Conservation (phyloP, 2,113 vertebrate genomes). For the Archocentrus centrarchus region DNA sequence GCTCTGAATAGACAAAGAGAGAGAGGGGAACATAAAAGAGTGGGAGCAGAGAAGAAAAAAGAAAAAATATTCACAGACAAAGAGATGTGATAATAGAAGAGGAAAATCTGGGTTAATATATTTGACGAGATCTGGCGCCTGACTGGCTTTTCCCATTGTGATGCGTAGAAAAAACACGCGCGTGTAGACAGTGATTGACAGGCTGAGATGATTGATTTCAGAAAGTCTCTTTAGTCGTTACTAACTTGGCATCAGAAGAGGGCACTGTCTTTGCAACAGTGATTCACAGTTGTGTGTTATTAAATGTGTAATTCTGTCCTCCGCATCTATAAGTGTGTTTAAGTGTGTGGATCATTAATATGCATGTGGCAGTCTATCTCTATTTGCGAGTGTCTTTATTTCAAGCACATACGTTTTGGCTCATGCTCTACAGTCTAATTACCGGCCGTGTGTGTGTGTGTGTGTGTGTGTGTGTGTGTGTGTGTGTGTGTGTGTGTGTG, state of each 20-base stretch:
- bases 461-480: not conserved
- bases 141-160: not conserved
- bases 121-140: not conserved
- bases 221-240: not conserved
- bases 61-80: not conserved
- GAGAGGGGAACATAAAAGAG: not conserved
- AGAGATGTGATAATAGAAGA: not conserved
- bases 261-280: not conserved
- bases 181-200: not conserved
- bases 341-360: not conserved
- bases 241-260: not conserved
- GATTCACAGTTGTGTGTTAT: not conserved
- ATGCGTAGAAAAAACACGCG: not conserved
- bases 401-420: not conserved
- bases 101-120: not conserved
- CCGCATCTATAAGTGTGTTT: not conserved
- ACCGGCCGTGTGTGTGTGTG: not conserved
- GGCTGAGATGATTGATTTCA: not conserved
- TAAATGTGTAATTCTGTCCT: not conserved
- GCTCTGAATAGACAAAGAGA: not conserved
- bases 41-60: not conserved
- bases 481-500: no score
- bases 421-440: slow-evolving; percentile 5
- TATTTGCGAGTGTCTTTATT: not conserved
- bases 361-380: not conserved